Evolutionary conservation across 2,113 vertebrate genomes (phyloP).

Genomic region (Callipepla californica): DNA sequence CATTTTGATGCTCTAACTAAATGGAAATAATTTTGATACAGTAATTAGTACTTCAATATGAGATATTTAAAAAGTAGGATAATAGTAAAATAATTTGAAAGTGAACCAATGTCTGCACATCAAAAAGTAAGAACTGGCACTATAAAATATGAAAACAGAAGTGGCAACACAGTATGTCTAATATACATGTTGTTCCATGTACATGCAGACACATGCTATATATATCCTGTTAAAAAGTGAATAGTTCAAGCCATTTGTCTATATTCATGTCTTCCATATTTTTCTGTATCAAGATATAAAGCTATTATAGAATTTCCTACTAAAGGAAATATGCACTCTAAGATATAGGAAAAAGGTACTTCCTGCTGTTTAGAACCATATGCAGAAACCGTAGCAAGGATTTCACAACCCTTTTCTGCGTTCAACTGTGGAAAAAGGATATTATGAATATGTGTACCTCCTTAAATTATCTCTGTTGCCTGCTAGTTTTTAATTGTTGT

Average conservation of each 20-base stretch:
- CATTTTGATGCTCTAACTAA: not conserved
- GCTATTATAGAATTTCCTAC: not conserved
- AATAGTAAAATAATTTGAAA: not conserved
- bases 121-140: not conserved
- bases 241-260: not conserved
- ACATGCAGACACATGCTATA: too few species aligned
- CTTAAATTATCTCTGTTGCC: not conserved
- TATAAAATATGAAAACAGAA: not conserved
- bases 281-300: not conserved
- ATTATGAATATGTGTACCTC: not conserved
- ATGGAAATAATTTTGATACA: not conserved
- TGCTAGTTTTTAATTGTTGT: not conserved
- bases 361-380: not conserved
- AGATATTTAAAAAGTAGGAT: not conserved
- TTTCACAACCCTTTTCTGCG: not conserved
- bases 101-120: not conserved
- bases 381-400: not conserved
- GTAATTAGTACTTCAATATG: not conserved
- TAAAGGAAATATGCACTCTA: not conserved
- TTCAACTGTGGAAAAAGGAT: not conserved
- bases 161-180: not conserved
- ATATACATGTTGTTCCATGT: rapidly evolving
- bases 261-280: not conserved
- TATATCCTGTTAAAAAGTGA: not conserved
- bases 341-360: not conserved